These are phyloP conservation scores for Drosophila subquinaria DNA, from an alignment of 2,888 invertebrate genomes.

Conservation along the genomic window DNA sequence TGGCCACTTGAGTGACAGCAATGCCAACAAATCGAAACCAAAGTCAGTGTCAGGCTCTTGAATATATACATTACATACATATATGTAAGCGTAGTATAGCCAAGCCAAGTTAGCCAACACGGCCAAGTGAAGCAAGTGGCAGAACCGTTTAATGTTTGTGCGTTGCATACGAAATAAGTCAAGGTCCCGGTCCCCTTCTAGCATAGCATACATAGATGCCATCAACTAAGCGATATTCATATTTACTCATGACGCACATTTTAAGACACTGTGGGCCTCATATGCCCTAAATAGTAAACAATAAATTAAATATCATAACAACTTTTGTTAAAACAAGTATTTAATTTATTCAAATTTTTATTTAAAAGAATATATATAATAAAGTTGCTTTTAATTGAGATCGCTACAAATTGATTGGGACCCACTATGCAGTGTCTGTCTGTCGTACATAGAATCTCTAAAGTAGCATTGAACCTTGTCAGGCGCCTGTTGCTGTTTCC, in stretches of 20 bases:
- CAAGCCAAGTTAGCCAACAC: conserved; percentile 24
- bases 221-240: conserved; percentile 32
- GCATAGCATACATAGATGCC: conserved; percentile 36
- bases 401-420: neutral
- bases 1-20: conserved; percentile 26
- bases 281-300: too few relatives aligned
- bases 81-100: neutral
- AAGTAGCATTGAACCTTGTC: conserved; percentile 69
- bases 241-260: conserved; percentile 32
- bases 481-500: conserved; percentile 39
- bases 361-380: neutral
- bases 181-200: conserved; percentile 58
- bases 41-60: conserved; percentile 51
- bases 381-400: neutral
- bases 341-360: neutral
- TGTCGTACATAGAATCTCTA: conserved; percentile 12
- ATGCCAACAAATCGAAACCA: conserved; percentile 30
- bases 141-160: conserved; percentile 61
- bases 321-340: neutral
- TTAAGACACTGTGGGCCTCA: conserved; percentile 9
- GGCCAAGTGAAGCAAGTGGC: conserved; percentile 26
- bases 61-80: neutral
- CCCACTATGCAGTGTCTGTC: conserved; percentile 42
- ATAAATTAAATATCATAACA: neutral
- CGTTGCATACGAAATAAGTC: conserved; percentile 75